Evolutionary conservation across 2,888 invertebrate species (phyloP).

Genomic region (Drosophila neonasuta): DNA sequence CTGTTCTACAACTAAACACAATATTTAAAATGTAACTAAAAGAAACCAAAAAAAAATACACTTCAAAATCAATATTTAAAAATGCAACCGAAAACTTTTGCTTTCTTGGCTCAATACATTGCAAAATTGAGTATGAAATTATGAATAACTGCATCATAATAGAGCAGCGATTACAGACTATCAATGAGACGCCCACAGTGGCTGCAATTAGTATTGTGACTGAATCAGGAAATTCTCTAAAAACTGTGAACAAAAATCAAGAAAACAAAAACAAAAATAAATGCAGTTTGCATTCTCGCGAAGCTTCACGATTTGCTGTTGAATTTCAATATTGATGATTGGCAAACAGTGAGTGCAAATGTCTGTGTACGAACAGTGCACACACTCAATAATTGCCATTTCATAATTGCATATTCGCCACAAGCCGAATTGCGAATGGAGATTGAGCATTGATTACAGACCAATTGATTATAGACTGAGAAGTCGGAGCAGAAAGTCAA

Average conservation of each 20-base stretch:
- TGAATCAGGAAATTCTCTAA: background rate
- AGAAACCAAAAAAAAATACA: no score
- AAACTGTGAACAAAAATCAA: no score
- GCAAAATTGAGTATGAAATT: background rate
- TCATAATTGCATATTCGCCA: slow-evolving; percentile 6
- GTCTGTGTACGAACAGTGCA: background rate
- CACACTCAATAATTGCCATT: background rate
- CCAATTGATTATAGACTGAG: background rate
- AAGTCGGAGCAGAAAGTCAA: background rate
- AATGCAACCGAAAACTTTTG: background rate
- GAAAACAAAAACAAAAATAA: background rate
- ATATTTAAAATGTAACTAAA: no score
- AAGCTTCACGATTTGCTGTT: slow-evolving; percentile 5
- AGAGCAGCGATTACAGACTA: background rate
- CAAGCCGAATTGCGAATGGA: background rate
- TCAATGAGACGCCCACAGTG: background rate
- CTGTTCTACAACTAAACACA: no score
- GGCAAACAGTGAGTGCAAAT: slow-evolving; percentile 12
- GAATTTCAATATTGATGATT: background rate
- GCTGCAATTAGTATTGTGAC: background rate
- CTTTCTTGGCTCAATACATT: background rate
- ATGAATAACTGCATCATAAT: background rate
- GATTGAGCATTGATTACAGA: slow-evolving; percentile 9
- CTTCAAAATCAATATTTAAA: no score
- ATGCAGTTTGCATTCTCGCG: background rate